Conservation (phyloP, 1,140 invertebrate species). For the Epicauta chinensis region DNA sequence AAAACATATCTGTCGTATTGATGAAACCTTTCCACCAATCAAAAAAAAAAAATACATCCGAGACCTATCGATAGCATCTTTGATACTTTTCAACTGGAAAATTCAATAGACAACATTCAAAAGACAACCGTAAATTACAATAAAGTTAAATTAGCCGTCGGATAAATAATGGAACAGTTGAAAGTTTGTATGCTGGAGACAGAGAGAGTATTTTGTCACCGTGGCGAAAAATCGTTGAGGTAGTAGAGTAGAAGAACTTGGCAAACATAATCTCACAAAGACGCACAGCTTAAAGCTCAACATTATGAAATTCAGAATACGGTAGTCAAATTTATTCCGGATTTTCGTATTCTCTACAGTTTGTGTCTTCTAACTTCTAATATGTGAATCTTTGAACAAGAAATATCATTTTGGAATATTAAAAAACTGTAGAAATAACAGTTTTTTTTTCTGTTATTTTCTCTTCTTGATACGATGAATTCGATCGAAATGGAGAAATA, state of each 20-base stretch:
- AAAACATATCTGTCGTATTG: too few relatives aligned
- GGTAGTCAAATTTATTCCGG: conserved; percentile 21
- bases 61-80: too few relatives aligned
- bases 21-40: too few relatives aligned
- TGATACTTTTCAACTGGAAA: too few relatives aligned
- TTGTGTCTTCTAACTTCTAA: too few relatives aligned
- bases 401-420: conserved; percentile 18
- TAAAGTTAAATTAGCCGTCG: conserved; percentile 14
- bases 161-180: conserved; percentile 14
- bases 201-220: conserved; percentile 10
- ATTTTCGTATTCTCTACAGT: conserved; percentile 18
- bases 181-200: background rate
- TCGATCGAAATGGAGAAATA: too few relatives aligned
- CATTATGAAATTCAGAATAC: conserved; percentile 28
- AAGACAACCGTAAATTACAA: conserved; percentile 12
- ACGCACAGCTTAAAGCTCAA: conserved; percentile 12
- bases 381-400: conserved; percentile 2
- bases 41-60: too few relatives aligned
- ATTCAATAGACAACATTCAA: too few relatives aligned
- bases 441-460: too few relatives aligned
- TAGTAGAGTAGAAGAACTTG: background rate
- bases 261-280: conserved; percentile 10
- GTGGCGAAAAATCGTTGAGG: conserved; percentile 1
- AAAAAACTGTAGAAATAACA: too few relatives aligned
- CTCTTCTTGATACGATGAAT: too few relatives aligned